Conservation (phyloP, 2,888 invertebrate genomes). For the Penaeus monodon region DNA sequence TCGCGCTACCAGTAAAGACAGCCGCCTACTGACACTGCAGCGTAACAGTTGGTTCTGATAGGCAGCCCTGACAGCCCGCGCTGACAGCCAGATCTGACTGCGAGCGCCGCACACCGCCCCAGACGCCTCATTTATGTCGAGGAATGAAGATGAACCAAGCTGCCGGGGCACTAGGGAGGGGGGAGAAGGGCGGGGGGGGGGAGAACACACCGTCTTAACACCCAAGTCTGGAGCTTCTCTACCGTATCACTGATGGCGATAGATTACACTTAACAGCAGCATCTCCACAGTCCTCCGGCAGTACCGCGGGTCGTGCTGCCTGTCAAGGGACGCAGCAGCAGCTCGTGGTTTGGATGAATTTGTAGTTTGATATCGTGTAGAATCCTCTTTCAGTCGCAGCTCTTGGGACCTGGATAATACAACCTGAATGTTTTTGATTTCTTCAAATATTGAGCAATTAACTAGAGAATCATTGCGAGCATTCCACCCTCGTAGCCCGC, state of each 20-base stretch:
- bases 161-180: slow-evolving; percentile 1
- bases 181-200: not conserved
- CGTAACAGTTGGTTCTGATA: not conserved
- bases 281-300: not conserved
- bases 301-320: not conserved
- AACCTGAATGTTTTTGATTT: not conserved
- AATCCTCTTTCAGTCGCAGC: too few relatives aligned
- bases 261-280: slow-evolving; percentile 9
- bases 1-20: too few relatives aligned
- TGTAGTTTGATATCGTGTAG: not conserved
- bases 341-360: not conserved
- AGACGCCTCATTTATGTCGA: slow-evolving; percentile 35
- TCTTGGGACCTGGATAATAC: not conserved
- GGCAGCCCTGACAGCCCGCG: slow-evolving; percentile 19
- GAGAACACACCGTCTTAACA: too few relatives aligned
- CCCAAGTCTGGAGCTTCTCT: too few relatives aligned
- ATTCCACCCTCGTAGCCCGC: not conserved
- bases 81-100: slow-evolving; percentile 28
- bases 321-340: too few relatives aligned
- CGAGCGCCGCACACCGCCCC: slow-evolving; percentile 3
- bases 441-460: too few relatives aligned
- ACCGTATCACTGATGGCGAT: too few relatives aligned
- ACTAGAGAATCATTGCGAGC: not conserved
- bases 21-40: not conserved
- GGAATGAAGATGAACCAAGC: slow-evolving; percentile 37